Conservation (phyloP, 1,140 invertebrate genomes). For the Brachionus koreanus region DNA sequence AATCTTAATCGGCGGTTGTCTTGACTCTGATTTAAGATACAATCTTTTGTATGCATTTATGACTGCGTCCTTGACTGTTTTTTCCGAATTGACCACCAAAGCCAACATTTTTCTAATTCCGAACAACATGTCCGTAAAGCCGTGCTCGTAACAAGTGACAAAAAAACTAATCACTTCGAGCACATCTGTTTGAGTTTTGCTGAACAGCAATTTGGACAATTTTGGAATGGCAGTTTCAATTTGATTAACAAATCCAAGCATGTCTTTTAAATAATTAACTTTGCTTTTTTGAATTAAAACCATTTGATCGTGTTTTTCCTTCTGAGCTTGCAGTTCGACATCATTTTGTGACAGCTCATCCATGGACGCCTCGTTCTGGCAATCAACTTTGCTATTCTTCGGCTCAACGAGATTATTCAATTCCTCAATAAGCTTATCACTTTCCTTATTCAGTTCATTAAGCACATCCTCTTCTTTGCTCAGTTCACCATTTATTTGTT, state of each 20-base stretch:
- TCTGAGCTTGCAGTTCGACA: slow-evolving; percentile 46
- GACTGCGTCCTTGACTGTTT: slow-evolving; percentile 65
- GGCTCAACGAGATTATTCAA: slow-evolving; percentile 46
- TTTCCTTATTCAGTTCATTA: slow-evolving; percentile 60
- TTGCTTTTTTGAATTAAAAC: slow-evolving; percentile 40
- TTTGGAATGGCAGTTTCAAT: slow-evolving; percentile 69
- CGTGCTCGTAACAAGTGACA: slow-evolving; percentile 70
- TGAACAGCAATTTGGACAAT: slow-evolving; percentile 69
- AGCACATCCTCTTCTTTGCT: slow-evolving; percentile 56
- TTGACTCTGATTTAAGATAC: slow-evolving; percentile 59
- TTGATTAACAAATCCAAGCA: slow-evolving; percentile 65
- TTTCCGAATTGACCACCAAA: slow-evolving; percentile 70
- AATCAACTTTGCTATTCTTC: slow-evolving; percentile 54
- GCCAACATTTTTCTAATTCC: slow-evolving; percentile 69
- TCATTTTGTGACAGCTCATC: slow-evolving; percentile 45
- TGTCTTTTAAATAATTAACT: slow-evolving; percentile 61
- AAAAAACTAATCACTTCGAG: slow-evolving; percentile 79
- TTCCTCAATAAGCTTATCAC: slow-evolving; percentile 61
- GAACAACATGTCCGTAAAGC: slow-evolving; percentile 67
- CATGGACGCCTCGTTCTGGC: slow-evolving; percentile 44
- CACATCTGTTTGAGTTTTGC: slow-evolving; percentile 71
- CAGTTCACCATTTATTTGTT: slow-evolving; percentile 53
- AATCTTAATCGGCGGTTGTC: neutral
- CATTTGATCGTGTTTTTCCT: slow-evolving; percentile 28
- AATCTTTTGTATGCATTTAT: slow-evolving; percentile 65